Conservation (phyloP, 1,140 invertebrate species). For the Camponotus pennsylvanicus region DNA sequence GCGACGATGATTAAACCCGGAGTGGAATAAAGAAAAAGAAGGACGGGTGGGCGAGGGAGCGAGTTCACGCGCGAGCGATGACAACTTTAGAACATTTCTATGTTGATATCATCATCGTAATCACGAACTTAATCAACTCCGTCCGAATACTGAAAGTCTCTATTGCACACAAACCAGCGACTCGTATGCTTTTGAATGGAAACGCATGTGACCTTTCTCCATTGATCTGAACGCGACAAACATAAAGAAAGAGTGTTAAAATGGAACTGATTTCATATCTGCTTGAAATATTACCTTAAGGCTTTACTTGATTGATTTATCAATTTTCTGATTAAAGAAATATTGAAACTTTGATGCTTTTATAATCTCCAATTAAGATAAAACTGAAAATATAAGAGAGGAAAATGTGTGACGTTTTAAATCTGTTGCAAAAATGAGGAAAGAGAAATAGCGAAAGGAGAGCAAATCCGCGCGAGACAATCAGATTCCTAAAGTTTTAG, state of each 20-base stretch:
- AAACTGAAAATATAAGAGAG: not conserved
- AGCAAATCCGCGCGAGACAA: constrained; percentile 54
- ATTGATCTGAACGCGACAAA: constrained; percentile 33
- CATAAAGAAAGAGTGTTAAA: constrained; percentile 60
- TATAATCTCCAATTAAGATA: not conserved
- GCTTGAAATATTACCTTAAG: not conserved
- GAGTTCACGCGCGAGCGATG: constrained; percentile 71
- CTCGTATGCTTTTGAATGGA: constrained; percentile 56
- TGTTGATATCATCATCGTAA: constrained; percentile 69
- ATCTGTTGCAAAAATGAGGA: not conserved
- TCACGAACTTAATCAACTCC: constrained; percentile 76
- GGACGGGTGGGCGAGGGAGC: constrained; percentile 57
- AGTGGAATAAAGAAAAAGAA: not conserved
- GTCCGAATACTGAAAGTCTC: constrained; percentile 70
- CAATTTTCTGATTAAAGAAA: not conserved
- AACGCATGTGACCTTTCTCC: constrained; percentile 26
- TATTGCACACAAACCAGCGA: not conserved
- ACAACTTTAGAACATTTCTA: constrained; percentile 67
- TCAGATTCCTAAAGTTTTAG: constrained; percentile 42
- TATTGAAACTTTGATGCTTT: not conserved
- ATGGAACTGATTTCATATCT: constrained; percentile 43
- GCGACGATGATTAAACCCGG: constrained; percentile 67
- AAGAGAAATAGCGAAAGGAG: not conserved
- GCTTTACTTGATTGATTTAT: not conserved
- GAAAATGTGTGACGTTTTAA: not conserved